phyloP scores from a whole-genome alignment of 2,888 invertebrate genomes.

The Holacanthella duospinosa region DNA sequence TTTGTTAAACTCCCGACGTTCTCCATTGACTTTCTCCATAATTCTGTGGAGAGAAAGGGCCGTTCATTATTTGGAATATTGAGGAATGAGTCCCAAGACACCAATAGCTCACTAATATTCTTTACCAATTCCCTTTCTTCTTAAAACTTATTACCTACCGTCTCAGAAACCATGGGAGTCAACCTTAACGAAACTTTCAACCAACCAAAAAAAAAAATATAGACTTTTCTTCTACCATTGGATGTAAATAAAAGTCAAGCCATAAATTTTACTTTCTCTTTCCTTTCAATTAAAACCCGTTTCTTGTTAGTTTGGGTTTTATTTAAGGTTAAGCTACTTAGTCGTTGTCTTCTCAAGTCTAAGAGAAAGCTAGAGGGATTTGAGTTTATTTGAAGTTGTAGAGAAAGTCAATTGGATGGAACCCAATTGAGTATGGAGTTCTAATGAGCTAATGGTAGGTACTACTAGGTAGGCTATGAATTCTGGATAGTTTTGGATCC shows the following conservation, averaged over 20 bases:
- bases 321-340: not conserved
- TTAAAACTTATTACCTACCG: not conserved
- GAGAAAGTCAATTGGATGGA: conserved; percentile 6
- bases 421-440: not conserved
- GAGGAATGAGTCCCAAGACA: conserved; percentile 32
- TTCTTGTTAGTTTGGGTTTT: not conserved
- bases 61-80: conserved; percentile 7
- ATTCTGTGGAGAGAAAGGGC: not conserved
- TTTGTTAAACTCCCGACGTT: not conserved
- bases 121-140: not conserved
- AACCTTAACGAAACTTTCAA: not conserved
- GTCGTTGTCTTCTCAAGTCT: too few relatives aligned
- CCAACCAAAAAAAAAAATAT: not conserved
- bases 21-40: not conserved
- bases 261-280: not conserved
- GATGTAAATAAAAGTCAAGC: not conserved
- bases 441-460: not conserved
- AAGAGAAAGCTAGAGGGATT: not conserved
- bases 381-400: not conserved
- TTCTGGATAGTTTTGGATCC: too few relatives aligned
- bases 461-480: too few relatives aligned
- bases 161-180: not conserved
- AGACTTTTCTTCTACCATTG: not conserved
- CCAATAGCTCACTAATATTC: conserved; percentile 28
- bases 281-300: conserved; percentile 1